Conservation (phyloP, 2,113 vertebrate genomes). For the Damaliscus lunatus region DNA sequence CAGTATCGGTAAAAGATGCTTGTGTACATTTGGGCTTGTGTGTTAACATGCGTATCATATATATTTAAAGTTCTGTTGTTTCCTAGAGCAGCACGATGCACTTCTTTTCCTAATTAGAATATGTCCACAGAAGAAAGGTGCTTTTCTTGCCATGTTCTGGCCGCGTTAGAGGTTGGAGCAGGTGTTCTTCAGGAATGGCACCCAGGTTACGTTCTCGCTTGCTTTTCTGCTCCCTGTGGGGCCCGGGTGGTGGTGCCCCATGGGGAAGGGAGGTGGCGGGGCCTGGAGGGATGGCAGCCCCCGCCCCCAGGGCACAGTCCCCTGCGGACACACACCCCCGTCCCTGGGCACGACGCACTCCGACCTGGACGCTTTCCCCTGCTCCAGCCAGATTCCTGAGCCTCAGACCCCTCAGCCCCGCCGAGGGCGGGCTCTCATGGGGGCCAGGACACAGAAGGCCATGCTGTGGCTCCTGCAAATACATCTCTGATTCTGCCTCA, state of each 20-base stretch:
- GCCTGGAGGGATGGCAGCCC: neutral
- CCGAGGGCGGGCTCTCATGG: neutral
- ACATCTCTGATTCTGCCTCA: neutral
- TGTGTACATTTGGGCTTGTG: neutral
- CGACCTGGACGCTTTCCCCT: neutral
- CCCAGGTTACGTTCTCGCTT: neutral
- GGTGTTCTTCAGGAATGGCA: no score
- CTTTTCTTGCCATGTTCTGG: neutral
- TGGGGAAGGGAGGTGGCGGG: fast-evolving
- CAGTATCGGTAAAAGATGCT: neutral
- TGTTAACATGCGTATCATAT: neutral
- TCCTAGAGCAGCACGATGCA: neutral
- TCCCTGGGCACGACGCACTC: neutral
- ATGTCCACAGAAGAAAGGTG: neutral
- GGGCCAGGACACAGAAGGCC: neutral
- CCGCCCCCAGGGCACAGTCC: fast-evolving
- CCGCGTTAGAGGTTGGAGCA: fast-evolving
- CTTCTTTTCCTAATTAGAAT: neutral
- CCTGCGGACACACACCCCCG: neutral
- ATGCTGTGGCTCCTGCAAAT: slow-evolving; percentile 14
- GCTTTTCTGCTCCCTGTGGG: neutral
- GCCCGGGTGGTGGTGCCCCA: neutral
- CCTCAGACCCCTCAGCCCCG: neutral
- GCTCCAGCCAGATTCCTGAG: neutral
- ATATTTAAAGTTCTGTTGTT: neutral